Evolutionary conservation across 2,888 invertebrate genomes (phyloP).

Genomic region (Idaea aversata): DNA sequence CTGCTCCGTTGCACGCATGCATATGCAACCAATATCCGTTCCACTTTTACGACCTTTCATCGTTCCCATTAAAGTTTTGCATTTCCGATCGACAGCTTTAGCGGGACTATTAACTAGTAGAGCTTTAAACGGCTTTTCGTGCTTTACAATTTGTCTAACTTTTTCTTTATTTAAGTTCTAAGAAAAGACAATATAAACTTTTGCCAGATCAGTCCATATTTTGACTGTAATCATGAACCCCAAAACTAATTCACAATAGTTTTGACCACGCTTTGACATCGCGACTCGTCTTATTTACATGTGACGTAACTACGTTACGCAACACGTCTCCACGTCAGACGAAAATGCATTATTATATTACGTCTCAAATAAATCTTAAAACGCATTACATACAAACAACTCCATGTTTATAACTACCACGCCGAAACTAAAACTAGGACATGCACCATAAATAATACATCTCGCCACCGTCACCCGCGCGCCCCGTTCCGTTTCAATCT

Average conservation of each 20-base stretch:
- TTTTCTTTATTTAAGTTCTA: background rate
- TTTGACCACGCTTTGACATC: background rate
- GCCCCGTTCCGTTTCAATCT: slow-evolving; percentile 51
- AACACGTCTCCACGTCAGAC: background rate
- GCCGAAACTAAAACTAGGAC: slow-evolving; percentile 14
- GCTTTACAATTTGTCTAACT: background rate
- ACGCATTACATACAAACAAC: background rate
- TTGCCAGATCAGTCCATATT: background rate
- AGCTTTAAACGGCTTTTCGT: background rate
- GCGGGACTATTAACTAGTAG: background rate
- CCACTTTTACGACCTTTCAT: slow-evolving; percentile 58
- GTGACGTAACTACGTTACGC: background rate
- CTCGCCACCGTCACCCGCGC: slow-evolving; percentile 25
- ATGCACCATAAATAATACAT: background rate
- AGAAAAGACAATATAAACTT: background rate
- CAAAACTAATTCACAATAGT: background rate
- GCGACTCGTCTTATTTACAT: background rate
- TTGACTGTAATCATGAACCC: background rate
- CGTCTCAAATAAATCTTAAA: background rate
- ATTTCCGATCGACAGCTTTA: slow-evolving; percentile 2
- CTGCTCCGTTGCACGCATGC: slow-evolving; percentile 51
- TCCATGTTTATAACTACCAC: background rate
- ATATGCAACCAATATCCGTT: slow-evolving; percentile 68
- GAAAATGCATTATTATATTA: background rate
- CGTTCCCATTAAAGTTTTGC: background rate